Base-by-base conservation (phyloP, 2,797 vertebrate species). In the Todus mexicanus region DNA sequence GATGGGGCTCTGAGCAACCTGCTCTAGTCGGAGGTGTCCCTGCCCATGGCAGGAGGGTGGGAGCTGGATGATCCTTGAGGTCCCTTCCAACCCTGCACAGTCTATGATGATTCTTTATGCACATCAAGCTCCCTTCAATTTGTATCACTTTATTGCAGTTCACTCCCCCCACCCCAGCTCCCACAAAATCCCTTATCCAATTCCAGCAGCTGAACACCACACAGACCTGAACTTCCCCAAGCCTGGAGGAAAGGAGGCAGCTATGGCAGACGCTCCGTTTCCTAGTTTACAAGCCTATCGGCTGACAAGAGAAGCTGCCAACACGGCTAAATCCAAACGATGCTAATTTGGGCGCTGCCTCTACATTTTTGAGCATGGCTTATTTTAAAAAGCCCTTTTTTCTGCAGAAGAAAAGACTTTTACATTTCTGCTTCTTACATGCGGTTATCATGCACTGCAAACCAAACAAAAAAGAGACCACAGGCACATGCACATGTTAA, bases 141-240 rank as follows among this genome's bases (percentile, higher is more conserved):
- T 29, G 19, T 35, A 40, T 25, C 18, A 16, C 29, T 70, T 76
- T 12, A 33, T 13, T 51, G 40, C 9, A 43, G 21, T 45, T 78
- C 9, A 7, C 60, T 27, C 0, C 2, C 4, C 0, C 6, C 1
- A 3, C 7, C 23, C 1, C 8, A n/a, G 2, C 57, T 33, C 37
- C 38, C 76, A 29, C 42, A 35, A 40, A 80, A 48, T 1, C 43
- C 27, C 40, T 71, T 50, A 21, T 15, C 25, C 75, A 50, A 1
- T 70, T 78, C 84, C 23, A 92, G 61, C 56, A 76, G 77, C 47
- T 29, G 12, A 15, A 29, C 31, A 61, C 38, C 68, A 2, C 38
- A 15, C 22, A 21, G 29, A 43, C 20, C 38, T 45, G 50, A 74
- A 19, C 42, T 60, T 82, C n/a, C 69, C 23, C 45, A 26, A 23